These are phyloP conservation scores for Parapsyche elsis DNA, from an alignment of 1,140 invertebrate species.

Conservation along the genomic window DNA sequence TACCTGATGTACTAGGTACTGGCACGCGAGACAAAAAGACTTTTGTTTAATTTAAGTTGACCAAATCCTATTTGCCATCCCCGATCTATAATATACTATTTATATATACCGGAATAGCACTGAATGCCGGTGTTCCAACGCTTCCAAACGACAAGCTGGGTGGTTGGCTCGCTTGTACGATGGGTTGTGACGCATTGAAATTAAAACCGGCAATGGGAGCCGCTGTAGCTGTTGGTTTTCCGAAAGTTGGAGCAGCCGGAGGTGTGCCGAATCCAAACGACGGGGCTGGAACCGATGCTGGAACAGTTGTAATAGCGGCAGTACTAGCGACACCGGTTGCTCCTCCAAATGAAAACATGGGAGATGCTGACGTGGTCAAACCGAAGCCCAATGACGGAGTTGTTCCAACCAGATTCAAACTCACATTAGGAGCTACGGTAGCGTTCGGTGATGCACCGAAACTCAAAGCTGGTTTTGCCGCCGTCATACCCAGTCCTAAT, in stretches of 20 bases:
- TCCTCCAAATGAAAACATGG: conserved; percentile 3
- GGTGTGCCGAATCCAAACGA: background rate
- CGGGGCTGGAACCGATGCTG: background rate
- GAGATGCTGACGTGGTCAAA: background rate
- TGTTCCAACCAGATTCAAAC: background rate
- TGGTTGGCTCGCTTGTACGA: background rate
- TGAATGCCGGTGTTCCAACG: conserved; percentile 12
- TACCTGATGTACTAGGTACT: too few relatives aligned
- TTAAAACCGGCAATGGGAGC: background rate
- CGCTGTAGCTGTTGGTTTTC: background rate
- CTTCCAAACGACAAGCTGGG: conserved; percentile 35
- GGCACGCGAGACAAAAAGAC: too few relatives aligned
- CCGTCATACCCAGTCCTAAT: background rate
- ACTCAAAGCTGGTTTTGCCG: conserved; percentile 22
- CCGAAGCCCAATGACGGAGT: conserved; percentile 3
- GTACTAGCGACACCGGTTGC: background rate
- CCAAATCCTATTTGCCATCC: background rate
- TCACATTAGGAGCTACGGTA: background rate
- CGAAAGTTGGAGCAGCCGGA: background rate
- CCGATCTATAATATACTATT: too few relatives aligned
- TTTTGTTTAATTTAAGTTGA: conserved; percentile 18
- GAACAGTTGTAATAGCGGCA: background rate
- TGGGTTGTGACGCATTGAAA: background rate
- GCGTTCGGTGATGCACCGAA: conserved; percentile 13
- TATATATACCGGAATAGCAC: conserved; percentile 16